Percentiles rank a stretch among this genome's conserved stretches.
phyloP scores from a whole-genome alignment of 2,113 vertebrate genomes.

The Noctilio leporinus region DNA sequence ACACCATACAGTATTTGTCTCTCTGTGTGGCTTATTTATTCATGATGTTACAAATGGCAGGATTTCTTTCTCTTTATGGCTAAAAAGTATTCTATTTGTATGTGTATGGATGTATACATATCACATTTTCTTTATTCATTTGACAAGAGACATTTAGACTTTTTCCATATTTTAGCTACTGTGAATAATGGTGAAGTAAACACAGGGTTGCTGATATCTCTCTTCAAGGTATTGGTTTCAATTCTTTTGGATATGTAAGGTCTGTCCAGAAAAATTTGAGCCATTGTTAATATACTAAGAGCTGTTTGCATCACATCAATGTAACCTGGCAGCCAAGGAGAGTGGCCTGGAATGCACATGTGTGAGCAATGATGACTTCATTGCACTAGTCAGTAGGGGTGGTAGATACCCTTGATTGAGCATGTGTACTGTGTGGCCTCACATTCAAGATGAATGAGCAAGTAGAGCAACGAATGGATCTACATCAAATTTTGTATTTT shows the following conservation, averaged over 20 bases:
- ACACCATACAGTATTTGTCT: background rate
- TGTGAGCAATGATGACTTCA: no score
- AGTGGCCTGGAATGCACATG: no score
- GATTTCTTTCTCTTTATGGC: background rate
- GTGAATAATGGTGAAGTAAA: background rate
- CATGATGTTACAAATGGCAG: background rate
- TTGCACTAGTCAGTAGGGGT: no score
- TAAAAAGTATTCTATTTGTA: background rate
- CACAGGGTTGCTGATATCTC: background rate
- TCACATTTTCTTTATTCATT: background rate
- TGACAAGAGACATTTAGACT: background rate
- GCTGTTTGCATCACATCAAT: no score
- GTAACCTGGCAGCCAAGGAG: no score
- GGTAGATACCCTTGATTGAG: no score
- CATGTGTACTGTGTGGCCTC: no score
- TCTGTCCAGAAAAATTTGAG: no score
- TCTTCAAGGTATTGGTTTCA: background rate
- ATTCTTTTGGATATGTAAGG: background rate
- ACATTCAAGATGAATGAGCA: no score
- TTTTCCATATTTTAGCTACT: background rate
- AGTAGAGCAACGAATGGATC: no score
- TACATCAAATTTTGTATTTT: no score
- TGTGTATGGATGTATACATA: background rate
- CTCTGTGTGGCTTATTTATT: background rate
- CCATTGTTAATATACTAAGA: no score